Evolutionary conservation across 1,140 invertebrate genomes (phyloP), one percentile per base, ranked within the genome.

Genomic region (Drosophila baimaii): DNA sequence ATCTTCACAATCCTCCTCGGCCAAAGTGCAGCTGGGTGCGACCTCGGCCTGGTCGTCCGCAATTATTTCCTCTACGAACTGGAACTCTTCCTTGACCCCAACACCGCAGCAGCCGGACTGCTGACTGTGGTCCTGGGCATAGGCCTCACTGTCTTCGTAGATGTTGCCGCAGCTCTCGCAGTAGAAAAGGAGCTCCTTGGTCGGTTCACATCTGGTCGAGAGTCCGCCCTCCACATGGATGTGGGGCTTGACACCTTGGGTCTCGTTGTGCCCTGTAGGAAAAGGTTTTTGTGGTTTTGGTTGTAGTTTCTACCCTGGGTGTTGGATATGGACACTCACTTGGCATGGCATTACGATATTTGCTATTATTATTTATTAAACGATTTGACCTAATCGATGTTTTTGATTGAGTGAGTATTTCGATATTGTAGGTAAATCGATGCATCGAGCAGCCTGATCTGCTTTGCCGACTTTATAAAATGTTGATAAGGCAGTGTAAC

Each of bases 91-190:
- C 4, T 47, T 77, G 12, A 12, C 23, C 2, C 31, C 51, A 8
- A 25, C 47, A 4, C 51, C 46, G 19, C 41, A 37, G 31, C 58
- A 66, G 21, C 74, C 33, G 2, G 29, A 5, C 1, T 58, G 57
- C 0, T 43, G 44, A n/a, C 9, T 52, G 41, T 85, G 81, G 1
- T 79, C 69, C 27, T 47, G 23, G 6, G 49, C 61, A 15, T 85
- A 85, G 2, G 68, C 39, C 15, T 75, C 74, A 6, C 69, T 52
- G 41, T 47, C 65, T 3, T 59, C 74, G 23, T 78, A 85, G 5
- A 77, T 57, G 7, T 73, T 73, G 6, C 69, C 46, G 35, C 81
- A 85, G n/a, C 47, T 54, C 12, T 86, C 78, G 27, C 81, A 85
- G 37, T 74, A 78, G 9, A 82, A 74, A 5, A 62, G 31, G 0